A percentile compares a stretch with the other conserved stretches of the same genome.
These are phyloP conservation scores for Aurelia coerulea DNA, from an alignment of 30 jellyfish, hydroid and myxozoan genomes.

Conservation along the genomic window DNA sequence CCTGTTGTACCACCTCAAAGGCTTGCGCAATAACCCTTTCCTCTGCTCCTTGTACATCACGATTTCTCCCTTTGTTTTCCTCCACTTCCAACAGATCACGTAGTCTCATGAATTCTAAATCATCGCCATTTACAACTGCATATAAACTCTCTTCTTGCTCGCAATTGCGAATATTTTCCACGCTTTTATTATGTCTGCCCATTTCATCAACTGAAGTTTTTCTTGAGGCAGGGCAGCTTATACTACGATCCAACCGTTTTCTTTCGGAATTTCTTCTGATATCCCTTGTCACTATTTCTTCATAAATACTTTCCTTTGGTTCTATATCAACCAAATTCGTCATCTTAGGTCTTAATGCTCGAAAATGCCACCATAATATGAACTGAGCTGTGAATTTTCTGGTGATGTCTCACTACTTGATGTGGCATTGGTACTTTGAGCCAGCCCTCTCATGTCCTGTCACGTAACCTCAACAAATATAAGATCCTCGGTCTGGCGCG, in stretches of 20 bases:
- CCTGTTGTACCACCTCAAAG: background rate
- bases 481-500: background rate
- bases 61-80: background rate
- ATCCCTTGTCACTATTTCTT: slow-evolving; percentile 51
- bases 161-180: background rate
- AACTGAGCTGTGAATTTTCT: too few species aligned
- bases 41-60: background rate
- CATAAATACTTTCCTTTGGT: slow-evolving; percentile 63
- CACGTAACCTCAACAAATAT: slow-evolving; percentile 25
- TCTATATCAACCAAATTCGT: slow-evolving; percentile 53
- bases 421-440: background rate
- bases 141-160: slow-evolving; percentile 52
- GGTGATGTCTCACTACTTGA: too few species aligned
- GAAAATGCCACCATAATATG: too few species aligned
- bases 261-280: slow-evolving; percentile 8
- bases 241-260: slow-evolving; percentile 32
- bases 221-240: slow-evolving; percentile 56
- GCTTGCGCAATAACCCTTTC: slow-evolving; percentile 34
- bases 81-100: slow-evolving; percentile 31
- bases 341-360: background rate
- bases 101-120: slow-evolving; percentile 50
- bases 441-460: slow-evolving; percentile 18
- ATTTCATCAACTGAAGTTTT: slow-evolving; percentile 24
- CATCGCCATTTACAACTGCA: slow-evolving; percentile 66
- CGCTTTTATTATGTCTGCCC: slow-evolving; percentile 19